Evolutionary conservation across 2,888 invertebrate genomes (phyloP), one percentile per base, ranked within the genome.

Genomic region (Dynastes maya): DNA sequence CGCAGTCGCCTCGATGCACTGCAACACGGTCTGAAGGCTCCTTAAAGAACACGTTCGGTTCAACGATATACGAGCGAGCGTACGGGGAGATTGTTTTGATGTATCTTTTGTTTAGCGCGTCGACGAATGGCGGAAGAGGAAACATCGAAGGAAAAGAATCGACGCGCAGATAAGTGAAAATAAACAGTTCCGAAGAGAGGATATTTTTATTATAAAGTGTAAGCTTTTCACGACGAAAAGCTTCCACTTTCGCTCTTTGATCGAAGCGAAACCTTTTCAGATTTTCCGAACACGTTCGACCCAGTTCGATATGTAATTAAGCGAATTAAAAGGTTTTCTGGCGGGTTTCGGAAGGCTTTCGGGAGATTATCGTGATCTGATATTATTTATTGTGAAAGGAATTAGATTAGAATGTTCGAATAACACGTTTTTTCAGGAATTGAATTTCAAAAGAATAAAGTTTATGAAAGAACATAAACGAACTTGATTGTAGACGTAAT

Each of bases 151-250:
- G 58, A 32, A 58, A 55, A 37, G 13, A 70, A 29, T 29, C 53
- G 64, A 55, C n/a, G 32, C 8, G 27, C n/a, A 70, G 72, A 72
- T 72, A 72, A 72, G 58, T 58, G 72, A 72, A 72, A 55, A 58
- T 29, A 40, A 72, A 72, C 72, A 72, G 37, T 22, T 68, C 27
- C n/a, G 27, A 68, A 40, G 72, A 40, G 37, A 9, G 72, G 72
- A 72, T 72, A 72, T 72, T 72, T 72, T 72, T 72, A 72, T 72
- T 58, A 72, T 37, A 72, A 70, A 53, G 70, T 70, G 51, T 45
- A 45, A 11, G 32, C 58, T 58, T 72, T 40, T 72, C 55, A 9
- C 40, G 37, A 27, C 16, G 58, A 72, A 16, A 72, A 6, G 22
- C 16, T 29, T 58, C 58, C 55, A 51, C 16, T 58, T 72, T 40